Conservation (phyloP, 2,113 vertebrate genomes). For the Lophotis ruficrista region DNA sequence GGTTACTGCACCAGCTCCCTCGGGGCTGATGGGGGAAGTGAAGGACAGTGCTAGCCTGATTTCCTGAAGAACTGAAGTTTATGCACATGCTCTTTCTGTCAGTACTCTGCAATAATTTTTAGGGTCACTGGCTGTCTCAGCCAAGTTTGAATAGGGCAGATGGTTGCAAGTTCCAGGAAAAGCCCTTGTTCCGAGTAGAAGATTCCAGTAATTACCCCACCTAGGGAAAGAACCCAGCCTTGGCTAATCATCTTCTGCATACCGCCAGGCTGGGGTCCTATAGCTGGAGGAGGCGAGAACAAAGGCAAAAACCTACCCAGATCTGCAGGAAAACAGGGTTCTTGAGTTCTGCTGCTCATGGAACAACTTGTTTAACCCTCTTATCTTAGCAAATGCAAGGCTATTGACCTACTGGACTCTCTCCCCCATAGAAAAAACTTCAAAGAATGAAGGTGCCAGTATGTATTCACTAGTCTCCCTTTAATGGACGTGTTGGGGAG, state of each 20-base stretch:
- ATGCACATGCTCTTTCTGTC: neutral
- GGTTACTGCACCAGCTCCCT: neutral
- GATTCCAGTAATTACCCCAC: neutral
- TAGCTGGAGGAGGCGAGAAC: neutral
- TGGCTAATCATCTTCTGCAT: neutral
- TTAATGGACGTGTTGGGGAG: rapidly evolving
- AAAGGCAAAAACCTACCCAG: neutral
- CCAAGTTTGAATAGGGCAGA: neutral
- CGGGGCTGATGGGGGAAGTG: neutral
- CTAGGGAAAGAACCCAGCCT: neutral
- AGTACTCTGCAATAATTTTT: neutral
- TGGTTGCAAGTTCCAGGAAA: neutral
- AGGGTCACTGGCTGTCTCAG: neutral
- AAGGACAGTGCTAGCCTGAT: neutral
- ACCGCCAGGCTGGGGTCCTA: neutral
- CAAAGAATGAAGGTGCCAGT: neutral
- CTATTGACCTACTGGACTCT: neutral
- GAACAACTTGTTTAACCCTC: neutral
- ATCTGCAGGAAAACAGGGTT: neutral
- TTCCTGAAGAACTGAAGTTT: neutral
- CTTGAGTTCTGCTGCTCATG: neutral
- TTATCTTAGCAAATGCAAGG: neutral
- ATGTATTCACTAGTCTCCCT: neutral
- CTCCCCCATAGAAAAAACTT: neutral
- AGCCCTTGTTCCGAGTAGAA: neutral